A percentile compares a stretch with the other conserved stretches of the same genome.
These are phyloP conservation scores for Nebria ingens DNA, from an alignment of 1,140 invertebrate genomes.

Conservation along the genomic window DNA sequence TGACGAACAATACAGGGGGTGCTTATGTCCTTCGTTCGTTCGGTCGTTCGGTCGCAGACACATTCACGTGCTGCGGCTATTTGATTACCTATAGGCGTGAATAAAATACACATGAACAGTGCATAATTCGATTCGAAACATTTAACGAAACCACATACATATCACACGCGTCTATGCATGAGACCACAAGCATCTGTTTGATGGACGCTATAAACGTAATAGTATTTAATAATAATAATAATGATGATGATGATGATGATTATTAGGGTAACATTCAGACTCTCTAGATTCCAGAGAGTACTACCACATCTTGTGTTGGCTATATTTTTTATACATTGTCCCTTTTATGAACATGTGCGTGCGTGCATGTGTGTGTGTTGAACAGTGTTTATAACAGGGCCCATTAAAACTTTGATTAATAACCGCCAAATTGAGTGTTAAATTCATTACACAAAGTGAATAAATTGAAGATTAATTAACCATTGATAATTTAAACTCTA, in stretches of 20 bases:
- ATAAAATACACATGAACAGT: not conserved
- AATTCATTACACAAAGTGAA: conserved; percentile 42
- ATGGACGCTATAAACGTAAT: too few species aligned
- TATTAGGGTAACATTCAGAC: too few species aligned
- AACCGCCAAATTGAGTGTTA: conserved; percentile 41
- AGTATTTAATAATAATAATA: too few species aligned
- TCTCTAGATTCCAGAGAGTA: too few species aligned
- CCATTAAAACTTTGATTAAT: conserved; percentile 42
- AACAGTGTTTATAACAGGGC: conserved; percentile 31
- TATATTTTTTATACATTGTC: too few species aligned
- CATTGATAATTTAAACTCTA: conserved; percentile 41
- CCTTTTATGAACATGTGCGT: too few species aligned
- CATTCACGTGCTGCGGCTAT: conserved; percentile 5
- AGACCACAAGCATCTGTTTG: not conserved
- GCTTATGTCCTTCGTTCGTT: not conserved
- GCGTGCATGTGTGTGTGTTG: conserved; percentile 12
- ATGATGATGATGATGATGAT: too few species aligned
- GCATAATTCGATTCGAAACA: conserved; percentile 8
- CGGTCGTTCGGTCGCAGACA: too few species aligned
- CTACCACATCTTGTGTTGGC: too few species aligned
- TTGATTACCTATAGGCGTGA: conserved; percentile 7
- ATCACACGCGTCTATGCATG: not conserved
- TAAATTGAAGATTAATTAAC: conserved; percentile 42
- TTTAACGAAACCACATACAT: conserved; percentile 3
- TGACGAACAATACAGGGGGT: not conserved